Conservation (phyloP, 2,888 invertebrate species). For the Steinernema scapterisci region DNA sequence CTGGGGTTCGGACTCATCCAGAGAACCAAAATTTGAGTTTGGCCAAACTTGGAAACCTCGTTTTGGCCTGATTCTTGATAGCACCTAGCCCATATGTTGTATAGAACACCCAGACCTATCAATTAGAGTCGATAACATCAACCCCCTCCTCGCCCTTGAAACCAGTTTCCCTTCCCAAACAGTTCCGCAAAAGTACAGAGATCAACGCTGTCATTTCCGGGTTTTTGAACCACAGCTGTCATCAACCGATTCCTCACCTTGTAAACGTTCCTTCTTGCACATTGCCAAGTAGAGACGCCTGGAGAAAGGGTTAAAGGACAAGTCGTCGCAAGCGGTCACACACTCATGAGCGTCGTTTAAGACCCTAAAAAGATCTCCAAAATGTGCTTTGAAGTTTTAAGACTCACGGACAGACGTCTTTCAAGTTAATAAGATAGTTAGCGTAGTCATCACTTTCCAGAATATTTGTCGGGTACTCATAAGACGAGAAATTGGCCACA, state of each 20-base stretch:
- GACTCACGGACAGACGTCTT: background rate
- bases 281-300: background rate
- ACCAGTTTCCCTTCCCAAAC: too few relatives aligned
- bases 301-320: slow-evolving; percentile 5
- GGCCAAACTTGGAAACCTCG: too few relatives aligned
- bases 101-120: too few relatives aligned
- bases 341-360: slow-evolving; percentile 1
- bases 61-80: too few relatives aligned
- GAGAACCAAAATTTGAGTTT: too few relatives aligned
- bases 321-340: background rate
- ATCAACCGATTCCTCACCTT: background rate
- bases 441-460: slow-evolving; percentile 25
- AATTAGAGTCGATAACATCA: too few relatives aligned
- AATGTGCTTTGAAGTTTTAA: background rate
- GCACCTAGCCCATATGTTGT: too few relatives aligned
- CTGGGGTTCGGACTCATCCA: too few relatives aligned
- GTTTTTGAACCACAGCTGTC: background rate
- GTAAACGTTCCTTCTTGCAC: slow-evolving; percentile 1
- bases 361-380: background rate
- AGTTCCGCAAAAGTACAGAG: too few relatives aligned
- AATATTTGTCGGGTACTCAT: slow-evolving; percentile 3
- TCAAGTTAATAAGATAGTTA: background rate
- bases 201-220: too few relatives aligned
- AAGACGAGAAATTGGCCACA: slow-evolving; percentile 10
- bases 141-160: too few relatives aligned